Evolutionary conservation across 2,797 vertebrate genomes (phyloP), one percentile per base, ranked within the genome.

Genomic region (Pseudomugil tenellus): DNA sequence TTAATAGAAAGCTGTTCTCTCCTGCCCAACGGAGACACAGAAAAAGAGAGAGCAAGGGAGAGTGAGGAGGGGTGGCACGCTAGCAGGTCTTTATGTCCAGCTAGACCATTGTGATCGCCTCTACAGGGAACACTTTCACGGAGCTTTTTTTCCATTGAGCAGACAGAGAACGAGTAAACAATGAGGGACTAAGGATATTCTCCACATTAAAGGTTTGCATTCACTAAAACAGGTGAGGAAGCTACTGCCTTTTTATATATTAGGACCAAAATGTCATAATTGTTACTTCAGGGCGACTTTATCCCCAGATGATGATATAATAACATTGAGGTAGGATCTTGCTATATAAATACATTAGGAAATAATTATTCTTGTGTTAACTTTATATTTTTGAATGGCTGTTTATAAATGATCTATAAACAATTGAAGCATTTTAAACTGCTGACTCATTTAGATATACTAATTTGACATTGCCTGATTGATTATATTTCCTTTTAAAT

Each of bases 1-100:
- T 84, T 84, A 87, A 85, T 84, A 78, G 87, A 83, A 86, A 80
- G 87, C 88, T 70, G 80, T 70, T 90, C 83, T 83, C 79, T 84
- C 79, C 71, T 84, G 80, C 77, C 77, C n/a, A 4, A 75, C 62
- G 57, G 79, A 65, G 72, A 57, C 72, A 37, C 21, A 62, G 52
- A 43, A 29, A 58, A 43, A 72, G 85, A 28, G 70, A 81, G 81
- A 63, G 80, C 25, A 37, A 62, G 81, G 17, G 77, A 74, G 78
- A 67, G 81, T 51, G 77, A 84, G 77, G 80, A 83, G 77, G 78
- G 83, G 81, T 66, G 78, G 79, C 74, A 76, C 69, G 78, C 82
- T 66, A 69, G 64, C 2, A 3, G 77, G 81, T 70, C 86, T 83
- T 81, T 77, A 58, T 83, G 80, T 81, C 65, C 70, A 60, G 68